Base-by-base conservation (phyloP, 2,888 invertebrate species). In the Macrosiphum euphorbiae region DNA sequence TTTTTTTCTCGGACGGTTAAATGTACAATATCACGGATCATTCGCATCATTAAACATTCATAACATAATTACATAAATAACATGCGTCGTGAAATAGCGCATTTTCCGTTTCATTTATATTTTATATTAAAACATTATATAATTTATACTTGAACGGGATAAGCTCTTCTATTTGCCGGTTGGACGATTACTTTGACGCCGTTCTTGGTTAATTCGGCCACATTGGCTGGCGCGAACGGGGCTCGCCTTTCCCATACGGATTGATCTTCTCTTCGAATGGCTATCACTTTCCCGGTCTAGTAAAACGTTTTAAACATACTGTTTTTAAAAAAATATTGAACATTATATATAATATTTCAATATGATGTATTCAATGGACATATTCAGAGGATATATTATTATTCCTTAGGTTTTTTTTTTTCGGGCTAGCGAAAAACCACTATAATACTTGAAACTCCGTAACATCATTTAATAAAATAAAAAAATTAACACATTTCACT, bases 171-270 rank as follows among this genome's bases (percentile, higher is more conserved):
- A 96, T 99, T 99, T 94, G 99, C 99, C 0, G 99, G 99, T 95
- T 99, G 99, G 0, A 99, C 99, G 90, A 99, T 98, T 90, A 99
- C 99, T 96, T 98, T 98, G 87, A 99, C 98, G 7, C 99, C 99
- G 95, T 97, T 97, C 95, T 98, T 97, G 47, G 98, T 98, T 95
- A 99, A 96, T 95, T 98, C 97, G 95, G 98, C 97, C 16, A 99
- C 99, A 95, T 99, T 99, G 50, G 97, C 96, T 0, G 99, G 99
- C 0, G 99, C 97, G 95, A 99, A 97, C 0, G 99, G 99, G 0
- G 99, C 99, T 94, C 99, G 96, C 95, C 99, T 96, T 96, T 99
- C 99, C 99, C 99, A 99, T 95, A 99, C 98, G 95, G 98, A 98
- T 96, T 99, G 98, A 96, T 99, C 99, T 96, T 99, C 99, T 92